Evolutionary conservation across 2,888 invertebrate species (phyloP), one percentile per base, ranked within the genome.

Genomic region (Plebejus melissa): DNA sequence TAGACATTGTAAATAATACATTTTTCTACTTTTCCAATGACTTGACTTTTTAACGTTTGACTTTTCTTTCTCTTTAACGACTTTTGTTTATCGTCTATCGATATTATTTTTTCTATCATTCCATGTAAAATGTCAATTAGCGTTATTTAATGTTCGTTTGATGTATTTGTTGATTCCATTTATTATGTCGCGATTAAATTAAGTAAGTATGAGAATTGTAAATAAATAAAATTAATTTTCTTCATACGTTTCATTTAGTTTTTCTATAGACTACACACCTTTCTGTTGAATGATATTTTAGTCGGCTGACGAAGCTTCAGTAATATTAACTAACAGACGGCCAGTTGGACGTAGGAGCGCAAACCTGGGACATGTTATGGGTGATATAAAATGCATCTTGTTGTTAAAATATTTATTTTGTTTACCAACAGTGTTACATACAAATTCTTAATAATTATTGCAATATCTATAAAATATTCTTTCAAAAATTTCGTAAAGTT

Each of bases 151-250:
- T 75, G 74, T 76, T 77, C 70, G 77, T 76, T 76, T 58, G 76
- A 74, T 69, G 74, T 75, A 74, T 74, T 74, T 54, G 74, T 54
- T 75, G 69, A n/a, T 69, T 65, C 69, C 32, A 36, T 69, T 69
- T 72, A 22, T 28, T 13, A 46, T 46, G n/a, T 41, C 7, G n/a
- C 16, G 4, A n/a, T 22, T 32, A 7, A n/a, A 70, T 41, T 41
- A 22, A 22, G 22, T 22, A 46, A 11, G 28, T 65, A 72, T 28
- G 28, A 54, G 11, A 72, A 72, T 72, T 72, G 72, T 72, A 72
- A 72, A 69, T 79, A 75, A 58, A 71, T 74, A 79, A 74, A 76
- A 65, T 75, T 76, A 76, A 77, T 74, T 72, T 79, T 79, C 78
- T 75, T 32, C 69, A 38, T 46, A 22, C 41, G 22, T 46, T 72